Evolutionary conservation across 2,113 vertebrate species (phyloP).

Genomic region (Etia nguti): DNA sequence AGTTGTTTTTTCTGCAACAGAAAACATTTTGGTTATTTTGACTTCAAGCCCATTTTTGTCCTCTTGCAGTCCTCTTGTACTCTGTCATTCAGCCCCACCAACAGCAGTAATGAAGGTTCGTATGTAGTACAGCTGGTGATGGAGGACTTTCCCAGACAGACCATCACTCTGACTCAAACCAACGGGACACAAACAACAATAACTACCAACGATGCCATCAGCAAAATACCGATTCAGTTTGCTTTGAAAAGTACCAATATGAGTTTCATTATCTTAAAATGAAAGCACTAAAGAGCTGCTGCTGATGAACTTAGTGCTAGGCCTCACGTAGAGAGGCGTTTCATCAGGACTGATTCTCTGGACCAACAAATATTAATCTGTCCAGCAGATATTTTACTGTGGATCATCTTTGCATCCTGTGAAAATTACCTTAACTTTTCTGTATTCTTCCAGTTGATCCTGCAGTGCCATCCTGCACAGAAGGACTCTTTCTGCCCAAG

Average conservation of each 20-base stretch:
- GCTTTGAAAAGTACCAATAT: too few relatives aligned
- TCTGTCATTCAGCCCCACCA: background rate
- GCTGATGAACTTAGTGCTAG: too few relatives aligned
- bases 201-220: background rate
- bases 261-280: too few relatives aligned
- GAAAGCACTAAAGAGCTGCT: too few relatives aligned
- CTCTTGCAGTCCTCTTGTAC: background rate
- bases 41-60: accelerated
- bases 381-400: accelerated
- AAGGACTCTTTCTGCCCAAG: background rate
- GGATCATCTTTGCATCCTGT: accelerated
- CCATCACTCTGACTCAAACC: background rate
- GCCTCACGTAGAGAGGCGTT: accelerated
- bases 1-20: too few relatives aligned
- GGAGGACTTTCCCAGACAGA: background rate
- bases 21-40: too few relatives aligned
- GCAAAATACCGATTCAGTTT: too few relatives aligned
- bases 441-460: accelerated
- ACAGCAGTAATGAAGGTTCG: background rate
- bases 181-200: accelerated
- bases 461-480: background rate
- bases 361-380: background rate
- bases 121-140: background rate
- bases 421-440: accelerated
- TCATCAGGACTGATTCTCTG: accelerated